These are phyloP conservation scores for Plutomurus gul DNA, from an alignment of 1,140 invertebrate genomes.

Conservation along the genomic window DNA sequence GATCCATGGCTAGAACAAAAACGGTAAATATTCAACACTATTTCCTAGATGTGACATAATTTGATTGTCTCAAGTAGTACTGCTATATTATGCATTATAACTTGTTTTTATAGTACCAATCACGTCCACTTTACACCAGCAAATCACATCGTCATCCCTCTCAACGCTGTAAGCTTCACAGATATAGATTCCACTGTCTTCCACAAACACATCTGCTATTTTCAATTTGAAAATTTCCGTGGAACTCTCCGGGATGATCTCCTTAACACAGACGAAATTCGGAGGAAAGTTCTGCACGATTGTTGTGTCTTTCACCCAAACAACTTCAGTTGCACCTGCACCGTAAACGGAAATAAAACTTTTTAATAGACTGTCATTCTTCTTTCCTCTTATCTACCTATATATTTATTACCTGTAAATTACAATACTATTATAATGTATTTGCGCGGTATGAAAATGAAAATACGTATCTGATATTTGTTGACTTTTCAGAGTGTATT, in stretches of 20 bases:
- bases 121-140: conserved; percentile 36
- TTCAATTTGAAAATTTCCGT: conserved; percentile 61
- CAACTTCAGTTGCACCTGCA: conserved; percentile 57
- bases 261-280: conserved; percentile 66
- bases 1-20: neutral
- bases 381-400: too few relatives aligned
- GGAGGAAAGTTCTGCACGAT: conserved; percentile 60
- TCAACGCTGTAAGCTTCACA: conserved; percentile 68
- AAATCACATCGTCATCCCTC: conserved; percentile 60
- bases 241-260: conserved; percentile 53
- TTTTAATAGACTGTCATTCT: neutral
- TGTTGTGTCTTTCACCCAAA: conserved; percentile 73
- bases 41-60: neutral
- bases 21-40: neutral
- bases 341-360: neutral
- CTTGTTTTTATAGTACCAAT: too few relatives aligned
- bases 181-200: conserved; percentile 73
- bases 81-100: too few relatives aligned
- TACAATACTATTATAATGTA: too few relatives aligned
- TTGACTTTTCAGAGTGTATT: too few relatives aligned
- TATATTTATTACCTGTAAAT: too few relatives aligned
- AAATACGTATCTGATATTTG: too few relatives aligned
- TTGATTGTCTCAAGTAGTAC: too few relatives aligned
- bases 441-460: too few relatives aligned
- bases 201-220: conserved; percentile 67